Evolutionary conservation across 2,797 vertebrate genomes (phyloP).

Genomic region (Erpetoichthys calabaricus): DNA sequence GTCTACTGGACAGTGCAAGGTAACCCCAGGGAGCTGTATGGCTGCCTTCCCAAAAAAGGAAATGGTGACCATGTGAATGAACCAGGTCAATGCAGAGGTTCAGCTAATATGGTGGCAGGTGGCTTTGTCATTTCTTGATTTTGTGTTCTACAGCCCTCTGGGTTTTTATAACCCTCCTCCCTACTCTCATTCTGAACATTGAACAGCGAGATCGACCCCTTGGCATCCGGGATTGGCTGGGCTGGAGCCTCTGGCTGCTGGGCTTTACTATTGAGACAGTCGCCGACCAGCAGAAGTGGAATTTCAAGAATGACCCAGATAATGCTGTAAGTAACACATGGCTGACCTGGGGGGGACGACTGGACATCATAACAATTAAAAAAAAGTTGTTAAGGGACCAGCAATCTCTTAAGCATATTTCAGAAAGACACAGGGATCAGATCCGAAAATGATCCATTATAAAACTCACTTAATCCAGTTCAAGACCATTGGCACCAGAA

Average conservation of each 20-base stretch:
- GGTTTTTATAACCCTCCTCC: conserved; percentile 62
- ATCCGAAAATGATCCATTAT: no score
- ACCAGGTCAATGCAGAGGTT: background rate
- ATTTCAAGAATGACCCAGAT: conserved; percentile 52
- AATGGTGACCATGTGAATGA: background rate
- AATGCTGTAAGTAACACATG: conserved; percentile 47
- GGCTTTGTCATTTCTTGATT: no score
- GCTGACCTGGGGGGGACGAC: no score
- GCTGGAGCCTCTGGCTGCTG: conserved; percentile 56
- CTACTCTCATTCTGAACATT: conserved; percentile 59
- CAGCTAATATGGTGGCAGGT: background rate
- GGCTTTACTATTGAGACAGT: conserved; percentile 52
- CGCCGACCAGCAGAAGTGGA: conserved; percentile 65
- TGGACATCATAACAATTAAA: no score
- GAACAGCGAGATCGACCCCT: conserved; percentile 44
- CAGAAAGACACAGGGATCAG: no score
- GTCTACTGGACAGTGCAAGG: conserved; percentile 66
- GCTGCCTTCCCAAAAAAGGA: no score
- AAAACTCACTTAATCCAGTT: no score
- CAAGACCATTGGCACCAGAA: no score
- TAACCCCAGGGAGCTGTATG: conserved; percentile 20
- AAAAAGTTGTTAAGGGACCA: no score
- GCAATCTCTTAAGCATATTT: no score
- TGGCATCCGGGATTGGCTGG: conserved; percentile 47
- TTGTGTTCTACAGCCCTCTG: conserved; percentile 41